A percentile compares a stretch with the other conserved stretches of the same genome.
phyloP scores from a whole-genome alignment of 2,888 invertebrate genomes.

The Pammene fasciana region DNA sequence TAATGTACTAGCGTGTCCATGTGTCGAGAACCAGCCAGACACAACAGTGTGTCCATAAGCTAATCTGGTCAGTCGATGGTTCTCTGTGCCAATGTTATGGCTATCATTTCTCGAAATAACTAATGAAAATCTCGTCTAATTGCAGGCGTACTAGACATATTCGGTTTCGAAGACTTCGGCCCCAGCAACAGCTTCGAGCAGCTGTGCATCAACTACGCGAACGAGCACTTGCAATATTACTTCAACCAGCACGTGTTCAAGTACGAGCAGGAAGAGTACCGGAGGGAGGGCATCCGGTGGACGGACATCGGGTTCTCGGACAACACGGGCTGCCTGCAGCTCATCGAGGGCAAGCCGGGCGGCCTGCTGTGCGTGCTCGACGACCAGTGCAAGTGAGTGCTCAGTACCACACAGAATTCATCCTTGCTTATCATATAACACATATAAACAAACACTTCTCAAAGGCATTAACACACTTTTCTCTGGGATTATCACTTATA shows the following conservation, averaged over 20 bases:
- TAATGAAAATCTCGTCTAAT: slow-evolving; percentile 1
- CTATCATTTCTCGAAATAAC: too few relatives aligned
- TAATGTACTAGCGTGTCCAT: too few relatives aligned
- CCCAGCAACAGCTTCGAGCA: slow-evolving; percentile 96
- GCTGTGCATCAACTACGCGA: slow-evolving; percentile 98
- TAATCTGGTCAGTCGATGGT: too few relatives aligned
- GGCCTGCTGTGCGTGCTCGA: slow-evolving; percentile 95
- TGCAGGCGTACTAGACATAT: slow-evolving; percentile 95
- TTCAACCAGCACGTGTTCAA: slow-evolving; percentile 99
- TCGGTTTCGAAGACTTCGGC: slow-evolving; percentile 98
- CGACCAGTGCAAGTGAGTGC: slow-evolving; percentile 96
- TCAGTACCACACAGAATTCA: too few relatives aligned
- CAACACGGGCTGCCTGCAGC: slow-evolving; percentile 96
- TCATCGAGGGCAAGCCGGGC: slow-evolving; percentile 95
- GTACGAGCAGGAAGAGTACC: slow-evolving; percentile 98
- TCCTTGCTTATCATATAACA: too few relatives aligned
- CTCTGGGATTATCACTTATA: too few relatives aligned
- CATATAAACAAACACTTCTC: too few relatives aligned
- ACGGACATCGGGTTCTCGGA: slow-evolving; percentile 98
- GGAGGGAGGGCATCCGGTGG: slow-evolving; percentile 96
- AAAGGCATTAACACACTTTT: too few relatives aligned
- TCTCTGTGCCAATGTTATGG: too few relatives aligned
- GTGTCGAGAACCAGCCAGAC: too few relatives aligned
- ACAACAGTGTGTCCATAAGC: too few relatives aligned
- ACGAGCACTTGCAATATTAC: slow-evolving; percentile 98